Evolutionary conservation across 2,888 invertebrate genomes (phyloP), one percentile per base, ranked within the genome.

Genomic region (Dasypogon diadema): DNA sequence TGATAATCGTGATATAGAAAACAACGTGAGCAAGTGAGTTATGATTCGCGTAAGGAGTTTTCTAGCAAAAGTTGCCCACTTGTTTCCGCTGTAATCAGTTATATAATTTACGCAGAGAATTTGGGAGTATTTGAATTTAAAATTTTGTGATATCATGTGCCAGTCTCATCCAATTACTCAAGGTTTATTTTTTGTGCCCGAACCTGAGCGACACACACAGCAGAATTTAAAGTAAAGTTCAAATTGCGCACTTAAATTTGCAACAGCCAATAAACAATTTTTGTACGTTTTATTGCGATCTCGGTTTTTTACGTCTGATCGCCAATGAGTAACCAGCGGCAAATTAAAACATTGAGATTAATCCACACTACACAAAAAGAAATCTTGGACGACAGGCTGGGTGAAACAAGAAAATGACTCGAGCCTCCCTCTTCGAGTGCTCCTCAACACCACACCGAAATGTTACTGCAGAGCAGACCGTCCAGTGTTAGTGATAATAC

Each of bases 261-360:
- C 5, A 14, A 48, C 51, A 37, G 42, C 63, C 21, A 63, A 63
- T 63, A 65, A 48, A 65, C 65, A 65, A 65, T 65, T 65, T 26
- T 46, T 65, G 22, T 65, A 51, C 12, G 42, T 65, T 46, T 46
- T 22, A 51, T 24, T 42, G 37, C 56, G 26, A 24, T 56, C 24
- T 22, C 12, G 56, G n/a, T 14, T 56, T 56, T 46, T 56, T 56
- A 56, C 46, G 18, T 65, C 14, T 65, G 42, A 18, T 63, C 42
- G 14, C 30, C n/a, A 42, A 22, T 42, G 65, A 24, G 46, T 24
- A 60, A 60, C 42, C 21, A 60, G 10, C 22, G 6, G 0, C 51
- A 51, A 51, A 51, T 51, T 16, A 12, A 42, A 42, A 42, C 42
- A 42, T 42, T 21, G 51, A 51, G 16, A 21, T 51, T 51, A 51